A percentile compares a stretch with the other conserved stretches of the same genome.
Conservation (phyloP, 1,140 invertebrate species). For the Thaumatotibia leucotreta region DNA sequence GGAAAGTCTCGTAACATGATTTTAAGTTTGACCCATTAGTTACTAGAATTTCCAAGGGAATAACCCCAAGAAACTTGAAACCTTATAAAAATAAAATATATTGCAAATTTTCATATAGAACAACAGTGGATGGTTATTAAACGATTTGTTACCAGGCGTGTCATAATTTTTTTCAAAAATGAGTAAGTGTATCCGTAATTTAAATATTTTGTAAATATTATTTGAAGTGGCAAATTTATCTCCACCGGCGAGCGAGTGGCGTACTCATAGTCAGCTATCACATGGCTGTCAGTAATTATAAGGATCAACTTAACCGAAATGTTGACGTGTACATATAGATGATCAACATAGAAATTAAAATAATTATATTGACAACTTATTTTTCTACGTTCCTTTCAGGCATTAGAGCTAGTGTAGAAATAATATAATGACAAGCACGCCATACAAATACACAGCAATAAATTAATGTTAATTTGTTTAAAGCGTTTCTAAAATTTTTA, state of each 20-base stretch:
- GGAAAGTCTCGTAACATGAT: too few relatives aligned
- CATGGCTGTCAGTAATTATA: slow-evolving; percentile 76
- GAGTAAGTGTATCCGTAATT: too few relatives aligned
- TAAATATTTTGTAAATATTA: too few relatives aligned
- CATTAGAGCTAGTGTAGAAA: slow-evolving; percentile 56
- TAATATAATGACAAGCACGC: neutral
- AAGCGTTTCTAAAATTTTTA: neutral
- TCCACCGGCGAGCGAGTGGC: slow-evolving; percentile 56
- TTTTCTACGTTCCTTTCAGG: slow-evolving; percentile 71
- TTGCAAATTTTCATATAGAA: too few relatives aligned
- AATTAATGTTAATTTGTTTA: slow-evolving; percentile 38
- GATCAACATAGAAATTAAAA: slow-evolving; percentile 72
- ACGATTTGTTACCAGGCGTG: too few relatives aligned
- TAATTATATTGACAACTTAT: slow-evolving; percentile 72
- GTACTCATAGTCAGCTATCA: slow-evolving; percentile 75
- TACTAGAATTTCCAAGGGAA: too few relatives aligned
- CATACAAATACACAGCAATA: slow-evolving; percentile 48
- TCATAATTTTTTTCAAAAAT: too few relatives aligned
- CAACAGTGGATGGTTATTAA: too few relatives aligned
- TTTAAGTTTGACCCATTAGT: too few relatives aligned
- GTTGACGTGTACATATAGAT: slow-evolving; percentile 74
- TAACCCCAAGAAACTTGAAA: too few relatives aligned
- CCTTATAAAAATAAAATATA: too few relatives aligned
- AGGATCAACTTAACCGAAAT: slow-evolving; percentile 69
- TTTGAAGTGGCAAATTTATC: slow-evolving; percentile 46